phyloP scores from a whole-genome alignment of 2,113 vertebrate genomes.

The Antennarius striatus region DNA sequence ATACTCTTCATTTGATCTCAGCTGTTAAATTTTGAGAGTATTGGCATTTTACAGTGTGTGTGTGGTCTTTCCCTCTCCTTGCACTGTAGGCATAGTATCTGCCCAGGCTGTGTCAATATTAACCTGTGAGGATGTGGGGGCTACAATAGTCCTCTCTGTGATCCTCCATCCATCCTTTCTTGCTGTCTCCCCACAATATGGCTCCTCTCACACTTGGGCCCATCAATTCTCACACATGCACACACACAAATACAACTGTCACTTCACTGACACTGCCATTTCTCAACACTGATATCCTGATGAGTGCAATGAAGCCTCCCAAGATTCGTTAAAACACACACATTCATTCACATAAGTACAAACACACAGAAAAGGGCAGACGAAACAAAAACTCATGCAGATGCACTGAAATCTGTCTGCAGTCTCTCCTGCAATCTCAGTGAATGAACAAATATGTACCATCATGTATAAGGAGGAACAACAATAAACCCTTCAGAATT shows the following conservation, averaged over 20 bases:
- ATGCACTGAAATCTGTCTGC: conserved; percentile 29
- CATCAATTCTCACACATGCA: conserved; percentile 64
- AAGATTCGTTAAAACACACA: conserved; percentile 93
- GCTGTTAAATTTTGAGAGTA: conserved; percentile 17
- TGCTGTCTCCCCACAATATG: conserved; percentile 65
- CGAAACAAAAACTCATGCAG: conserved; percentile 26
- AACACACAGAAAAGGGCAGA: conserved; percentile 38
- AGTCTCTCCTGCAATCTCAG: conserved; percentile 26
- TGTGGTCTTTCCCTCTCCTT: conserved; percentile 43
- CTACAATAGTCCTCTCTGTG: conserved; percentile 48
- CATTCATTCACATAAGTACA: conserved; percentile 78
- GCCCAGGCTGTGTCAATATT: conserved; percentile 79
- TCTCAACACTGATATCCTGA: conserved; percentile 94
- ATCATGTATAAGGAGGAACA: conserved; percentile 41
- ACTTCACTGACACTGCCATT: conserved; percentile 90
- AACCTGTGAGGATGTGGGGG: conserved; percentile 74
- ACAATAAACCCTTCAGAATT: conserved; percentile 52
- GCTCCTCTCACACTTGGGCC: conserved; percentile 58
- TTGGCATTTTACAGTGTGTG: conserved; percentile 24
- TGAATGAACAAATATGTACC: conserved; percentile 53
- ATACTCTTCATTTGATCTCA: not conserved
- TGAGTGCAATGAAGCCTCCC: conserved; percentile 95
- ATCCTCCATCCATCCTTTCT: conserved; percentile 49
- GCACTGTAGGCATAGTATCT: conserved; percentile 63
- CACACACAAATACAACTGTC: conserved; percentile 75